Evolutionary conservation across 2,888 invertebrate species (phyloP).

Genomic region (Timandra comae): DNA sequence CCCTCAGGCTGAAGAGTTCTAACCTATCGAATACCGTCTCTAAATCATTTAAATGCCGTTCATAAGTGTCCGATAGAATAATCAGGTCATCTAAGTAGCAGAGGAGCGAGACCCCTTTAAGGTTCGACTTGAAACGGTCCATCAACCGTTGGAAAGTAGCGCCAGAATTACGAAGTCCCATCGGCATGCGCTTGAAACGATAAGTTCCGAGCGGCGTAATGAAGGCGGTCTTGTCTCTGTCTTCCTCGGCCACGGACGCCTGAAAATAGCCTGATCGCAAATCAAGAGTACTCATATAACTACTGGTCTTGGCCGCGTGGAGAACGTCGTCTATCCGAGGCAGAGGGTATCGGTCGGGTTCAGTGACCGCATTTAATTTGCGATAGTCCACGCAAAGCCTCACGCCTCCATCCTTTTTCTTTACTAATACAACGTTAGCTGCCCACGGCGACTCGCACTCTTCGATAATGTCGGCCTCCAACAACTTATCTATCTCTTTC

Average conservation of each 20-base stretch:
- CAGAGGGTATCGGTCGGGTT: constrained; percentile 22
- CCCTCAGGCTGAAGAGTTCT: constrained; percentile 22
- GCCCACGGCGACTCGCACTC: constrained; percentile 5
- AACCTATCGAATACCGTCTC: constrained; percentile 19
- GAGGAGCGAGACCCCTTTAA: too few species aligned
- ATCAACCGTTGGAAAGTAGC: constrained; percentile 31
- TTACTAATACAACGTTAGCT: constrained; percentile 19
- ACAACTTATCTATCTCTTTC: constrained; percentile 14
- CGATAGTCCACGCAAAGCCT: constrained; percentile 39
- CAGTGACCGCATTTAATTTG: constrained; percentile 25
- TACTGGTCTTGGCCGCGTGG: constrained; percentile 24
- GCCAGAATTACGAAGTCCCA: constrained; percentile 23
- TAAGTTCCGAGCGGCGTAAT: constrained; percentile 30
- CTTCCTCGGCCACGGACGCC: constrained; percentile 22
- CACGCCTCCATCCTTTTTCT: constrained; percentile 29
- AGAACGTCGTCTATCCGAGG: too few species aligned
- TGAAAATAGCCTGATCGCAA: constrained; percentile 30
- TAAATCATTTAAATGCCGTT: too few species aligned
- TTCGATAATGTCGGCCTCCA: not conserved
- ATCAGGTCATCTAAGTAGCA: constrained; percentile 34
- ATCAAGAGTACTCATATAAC: constrained; percentile 26
- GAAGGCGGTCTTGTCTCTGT: constrained; percentile 33
- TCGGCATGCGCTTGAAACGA: constrained; percentile 31
- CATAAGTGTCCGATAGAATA: constrained; percentile 17
- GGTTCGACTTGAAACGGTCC: too few species aligned